Conservation (phyloP, 2,888 invertebrate species). For the Drosophila koepferae region DNA sequence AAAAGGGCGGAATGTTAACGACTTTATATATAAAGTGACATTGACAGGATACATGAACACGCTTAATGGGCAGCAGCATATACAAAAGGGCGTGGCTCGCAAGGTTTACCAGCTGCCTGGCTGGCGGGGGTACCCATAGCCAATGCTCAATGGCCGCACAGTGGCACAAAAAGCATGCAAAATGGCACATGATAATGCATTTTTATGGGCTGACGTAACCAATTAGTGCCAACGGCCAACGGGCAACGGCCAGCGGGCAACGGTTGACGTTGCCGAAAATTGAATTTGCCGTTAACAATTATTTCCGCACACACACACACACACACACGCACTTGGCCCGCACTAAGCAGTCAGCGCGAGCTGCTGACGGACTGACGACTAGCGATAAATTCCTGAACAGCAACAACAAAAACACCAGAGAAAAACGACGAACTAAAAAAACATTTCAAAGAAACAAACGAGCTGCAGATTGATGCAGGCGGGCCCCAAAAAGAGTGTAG, state of each 20-base stretch:
- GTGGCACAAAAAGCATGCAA: slow-evolving; percentile 54
- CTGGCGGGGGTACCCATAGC: background rate
- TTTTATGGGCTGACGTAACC: slow-evolving; percentile 56
- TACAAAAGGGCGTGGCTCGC: slow-evolving; percentile 55
- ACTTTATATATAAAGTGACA: slow-evolving; percentile 56
- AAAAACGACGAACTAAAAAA: slow-evolving; percentile 9
- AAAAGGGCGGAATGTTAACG: slow-evolving; percentile 52
- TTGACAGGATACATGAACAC: slow-evolving; percentile 36
- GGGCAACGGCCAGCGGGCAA: slow-evolving; percentile 10
- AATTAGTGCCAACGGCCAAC: slow-evolving; percentile 41
- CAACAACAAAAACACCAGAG: slow-evolving; percentile 24
- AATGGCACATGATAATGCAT: slow-evolving; percentile 42
- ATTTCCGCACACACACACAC: slow-evolving; percentile 26
- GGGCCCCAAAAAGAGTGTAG: background rate
- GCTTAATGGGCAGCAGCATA: slow-evolving; percentile 52
- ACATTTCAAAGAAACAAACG: slow-evolving; percentile 48
- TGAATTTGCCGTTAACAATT: slow-evolving; percentile 51
- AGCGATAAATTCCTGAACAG: slow-evolving; percentile 56
- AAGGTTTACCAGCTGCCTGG: slow-evolving; percentile 22
- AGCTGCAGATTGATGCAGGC: slow-evolving; percentile 34
- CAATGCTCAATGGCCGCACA: slow-evolving; percentile 42
- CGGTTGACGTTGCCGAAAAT: slow-evolving; percentile 53
- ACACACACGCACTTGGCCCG: background rate
- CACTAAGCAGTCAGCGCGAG: slow-evolving; percentile 11
- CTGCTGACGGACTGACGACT: slow-evolving; percentile 48